A percentile compares a stretch with the other conserved stretches of the same genome.
Conservation (phyloP, 2,888 invertebrate genomes). For the Brachypterus glaber region DNA sequence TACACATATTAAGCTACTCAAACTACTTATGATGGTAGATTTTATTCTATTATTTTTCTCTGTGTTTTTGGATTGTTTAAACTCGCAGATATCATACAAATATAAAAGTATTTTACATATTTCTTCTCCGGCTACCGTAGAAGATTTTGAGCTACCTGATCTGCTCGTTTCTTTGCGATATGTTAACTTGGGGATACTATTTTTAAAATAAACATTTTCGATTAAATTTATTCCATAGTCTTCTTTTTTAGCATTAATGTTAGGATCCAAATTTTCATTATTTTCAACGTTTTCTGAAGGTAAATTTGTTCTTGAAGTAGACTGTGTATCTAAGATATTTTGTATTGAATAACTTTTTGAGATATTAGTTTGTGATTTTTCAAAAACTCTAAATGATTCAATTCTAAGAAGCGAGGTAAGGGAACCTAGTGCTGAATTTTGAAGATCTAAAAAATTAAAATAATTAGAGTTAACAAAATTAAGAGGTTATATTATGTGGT, state of each 20-base stretch:
- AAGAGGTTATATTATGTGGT: too few species aligned
- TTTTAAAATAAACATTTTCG: too few species aligned
- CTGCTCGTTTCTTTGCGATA: too few species aligned
- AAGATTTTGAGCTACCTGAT: too few species aligned
- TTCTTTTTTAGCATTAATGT: conserved; percentile 15
- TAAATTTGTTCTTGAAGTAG: conserved; percentile 24
- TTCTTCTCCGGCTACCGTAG: conserved; percentile 38
- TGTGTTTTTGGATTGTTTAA: conserved; percentile 30
- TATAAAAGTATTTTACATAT: conserved; percentile 42
- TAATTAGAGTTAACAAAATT: too few species aligned
- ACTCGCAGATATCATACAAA: conserved; percentile 39
- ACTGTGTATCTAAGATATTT: conserved; percentile 30
- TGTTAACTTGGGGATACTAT: too few species aligned
- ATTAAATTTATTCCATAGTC: too few species aligned
- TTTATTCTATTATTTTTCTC: conserved; percentile 32
- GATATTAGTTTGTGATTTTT: conserved; percentile 9
- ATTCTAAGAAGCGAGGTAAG: conserved; percentile 26
- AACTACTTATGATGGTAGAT: conserved; percentile 36
- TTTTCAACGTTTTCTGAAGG: conserved; percentile 17
- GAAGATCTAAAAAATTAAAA: conserved; percentile 26
- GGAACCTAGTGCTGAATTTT: conserved; percentile 27
- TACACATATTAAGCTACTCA: conserved; percentile 41
- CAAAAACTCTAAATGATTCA: conserved; percentile 19
- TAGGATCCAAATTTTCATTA: conserved; percentile 8
- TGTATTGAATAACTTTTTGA: conserved; percentile 22